Evolutionary conservation across 2,113 vertebrate genomes (phyloP).

Genomic region (Casuarius casuarius): DNA sequence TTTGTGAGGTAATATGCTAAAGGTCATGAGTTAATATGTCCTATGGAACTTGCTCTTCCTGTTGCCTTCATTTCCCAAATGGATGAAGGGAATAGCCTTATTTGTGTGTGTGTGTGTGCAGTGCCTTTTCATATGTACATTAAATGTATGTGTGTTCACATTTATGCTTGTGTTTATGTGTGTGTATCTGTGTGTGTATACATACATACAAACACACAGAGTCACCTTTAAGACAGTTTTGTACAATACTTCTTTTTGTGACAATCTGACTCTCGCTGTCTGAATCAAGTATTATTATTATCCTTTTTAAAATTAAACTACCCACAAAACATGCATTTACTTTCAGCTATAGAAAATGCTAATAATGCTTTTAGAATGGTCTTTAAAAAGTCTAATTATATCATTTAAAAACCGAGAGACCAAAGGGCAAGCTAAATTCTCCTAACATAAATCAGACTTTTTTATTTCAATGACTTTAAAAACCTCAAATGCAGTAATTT

Average conservation of each 20-base stretch:
- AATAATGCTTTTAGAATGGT: constrained; percentile 95
- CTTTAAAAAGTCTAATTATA: constrained; percentile 96
- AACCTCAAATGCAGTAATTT: constrained; percentile 89
- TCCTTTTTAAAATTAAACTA: constrained; percentile 86
- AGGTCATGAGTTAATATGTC: constrained; percentile 82
- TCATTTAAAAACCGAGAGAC: constrained; percentile 91
- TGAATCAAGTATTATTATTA: constrained; percentile 86
- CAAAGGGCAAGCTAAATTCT: constrained; percentile 93
- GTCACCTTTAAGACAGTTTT: constrained; percentile 76
- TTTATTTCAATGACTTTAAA: constrained; percentile 89
- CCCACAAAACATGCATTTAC: constrained; percentile 86
- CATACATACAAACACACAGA: constrained; percentile 34
- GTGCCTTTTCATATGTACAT: constrained; percentile 43
- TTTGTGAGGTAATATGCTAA: constrained; percentile 81
- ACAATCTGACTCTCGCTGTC: constrained; percentile 83
- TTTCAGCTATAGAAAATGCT: constrained; percentile 88
- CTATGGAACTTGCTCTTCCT: constrained; percentile 74
- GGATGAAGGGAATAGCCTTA: constrained; percentile 40
- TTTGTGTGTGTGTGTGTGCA: constrained; percentile 55
- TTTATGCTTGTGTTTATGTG: constrained; percentile 36
- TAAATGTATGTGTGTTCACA: constrained; percentile 27
- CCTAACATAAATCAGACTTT: constrained; percentile 94
- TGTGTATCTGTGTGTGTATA: constrained; percentile 1
- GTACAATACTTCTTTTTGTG: constrained; percentile 75
- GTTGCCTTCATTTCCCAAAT: constrained; percentile 68